Conservation (phyloP, 2,113 vertebrate genomes). For the Protomyctophum bolini region DNA sequence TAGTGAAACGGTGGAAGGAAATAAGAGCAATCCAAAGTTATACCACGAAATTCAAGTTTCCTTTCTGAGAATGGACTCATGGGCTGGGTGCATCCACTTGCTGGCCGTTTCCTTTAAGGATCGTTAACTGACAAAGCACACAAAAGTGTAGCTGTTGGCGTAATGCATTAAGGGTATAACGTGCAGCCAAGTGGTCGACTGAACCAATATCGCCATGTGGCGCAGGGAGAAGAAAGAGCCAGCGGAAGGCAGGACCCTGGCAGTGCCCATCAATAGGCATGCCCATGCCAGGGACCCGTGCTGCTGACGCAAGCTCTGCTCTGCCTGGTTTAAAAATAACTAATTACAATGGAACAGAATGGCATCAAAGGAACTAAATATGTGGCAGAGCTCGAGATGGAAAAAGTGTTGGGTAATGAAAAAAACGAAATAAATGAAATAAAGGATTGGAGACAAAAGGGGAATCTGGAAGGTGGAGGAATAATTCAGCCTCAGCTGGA, state of each 20-base stretch:
- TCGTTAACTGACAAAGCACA: slow-evolving; percentile 15
- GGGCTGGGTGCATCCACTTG: background rate
- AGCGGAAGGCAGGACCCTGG: slow-evolving; percentile 16
- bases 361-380: slow-evolving; percentile 35
- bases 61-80: background rate
- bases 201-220: slow-evolving; percentile 24
- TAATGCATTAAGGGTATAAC: slow-evolving; percentile 15
- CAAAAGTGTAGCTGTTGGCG: slow-evolving; percentile 25
- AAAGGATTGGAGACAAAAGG: slow-evolving; percentile 10
- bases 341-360: slow-evolving; percentile 60
- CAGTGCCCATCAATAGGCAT: slow-evolving; percentile 41
- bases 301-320: slow-evolving; percentile 14
- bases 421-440: background rate
- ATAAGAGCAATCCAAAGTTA: slow-evolving; percentile 3
- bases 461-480: slow-evolving; percentile 25
- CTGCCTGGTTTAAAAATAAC: slow-evolving; percentile 47
- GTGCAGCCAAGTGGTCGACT: slow-evolving; percentile 41
- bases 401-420: slow-evolving; percentile 33
- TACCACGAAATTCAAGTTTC: background rate
- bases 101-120: slow-evolving; percentile 22
- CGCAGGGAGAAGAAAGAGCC: slow-evolving; percentile 27
- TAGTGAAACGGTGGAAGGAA: no score
- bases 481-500: slow-evolving; percentile 49
- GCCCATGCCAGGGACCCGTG: slow-evolving; percentile 37
- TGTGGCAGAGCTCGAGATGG: slow-evolving; percentile 31